A percentile compares a stretch with the other conserved stretches of the same genome.
phyloP scores from a whole-genome alignment of 1,140 invertebrate genomes.

The Drosophila pallidifrons region DNA sequence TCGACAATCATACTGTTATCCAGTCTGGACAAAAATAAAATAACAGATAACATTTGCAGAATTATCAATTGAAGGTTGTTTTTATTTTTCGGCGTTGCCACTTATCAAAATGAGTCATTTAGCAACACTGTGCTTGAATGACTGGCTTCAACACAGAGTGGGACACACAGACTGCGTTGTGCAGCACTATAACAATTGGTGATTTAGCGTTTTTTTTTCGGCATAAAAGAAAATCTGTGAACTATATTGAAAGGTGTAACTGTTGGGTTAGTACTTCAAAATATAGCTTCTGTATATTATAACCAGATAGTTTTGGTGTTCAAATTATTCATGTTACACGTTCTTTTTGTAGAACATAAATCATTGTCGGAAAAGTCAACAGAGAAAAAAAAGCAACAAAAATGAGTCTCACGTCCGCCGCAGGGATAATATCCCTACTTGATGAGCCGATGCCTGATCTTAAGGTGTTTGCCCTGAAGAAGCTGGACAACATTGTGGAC shows the following conservation, averaged over 20 bases:
- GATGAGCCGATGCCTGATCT: slow-evolving; percentile 97
- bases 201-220: slow-evolving; percentile 82
- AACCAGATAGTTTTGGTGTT: slow-evolving; percentile 14
- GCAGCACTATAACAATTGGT: slow-evolving; percentile 60
- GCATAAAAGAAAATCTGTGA: slow-evolving; percentile 69
- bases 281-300: slow-evolving; percentile 3
- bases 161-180: slow-evolving; percentile 10
- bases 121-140: background rate
- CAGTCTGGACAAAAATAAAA: too few species aligned
- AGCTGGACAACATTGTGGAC: slow-evolving; percentile 97
- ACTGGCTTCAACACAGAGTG: slow-evolving; percentile 9
- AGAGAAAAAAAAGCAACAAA: slow-evolving; percentile 39
- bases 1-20: too few species aligned
- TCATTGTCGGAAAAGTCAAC: slow-evolving; percentile 51
- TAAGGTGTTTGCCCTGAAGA: slow-evolving; percentile 96
- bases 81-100: slow-evolving; percentile 25
- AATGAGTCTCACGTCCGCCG: slow-evolving; percentile 87
- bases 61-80: background rate
- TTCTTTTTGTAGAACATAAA: slow-evolving; percentile 54
- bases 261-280: slow-evolving; percentile 66
- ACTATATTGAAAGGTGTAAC: slow-evolving; percentile 66
- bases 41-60: too few species aligned
- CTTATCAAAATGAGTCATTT: background rate
- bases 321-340: slow-evolving; percentile 55
- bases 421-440: slow-evolving; percentile 97